Base-by-base conservation (phyloP, 2,797 vertebrate species). In the Melanotaenia parkinsoni region DNA sequence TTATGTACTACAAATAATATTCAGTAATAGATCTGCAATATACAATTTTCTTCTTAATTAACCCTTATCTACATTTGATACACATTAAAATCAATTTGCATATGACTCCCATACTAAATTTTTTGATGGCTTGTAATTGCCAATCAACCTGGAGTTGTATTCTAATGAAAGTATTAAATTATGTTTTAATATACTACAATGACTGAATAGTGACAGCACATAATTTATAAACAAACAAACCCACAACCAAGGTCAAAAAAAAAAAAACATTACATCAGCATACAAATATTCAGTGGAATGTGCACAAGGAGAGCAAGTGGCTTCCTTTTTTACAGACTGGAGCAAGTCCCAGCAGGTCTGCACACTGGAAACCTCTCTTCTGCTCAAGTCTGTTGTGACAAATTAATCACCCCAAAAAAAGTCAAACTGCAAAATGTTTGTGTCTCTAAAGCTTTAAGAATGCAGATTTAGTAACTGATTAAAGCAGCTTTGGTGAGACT, bases 331-430 rank as follows among this genome's bases (percentile, higher is more conserved):
- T 30, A 71, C 69, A 61, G 76, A 84, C 11, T 24, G 47, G 16
- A 81, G 57, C 76, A 7, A 79, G 88, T 89, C 77, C 64, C 70
- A 54, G 73, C 91, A 88, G 64, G 89, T 87, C 76, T 63, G 63
- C 57, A 43, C 53, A 1, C 63, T 3, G 54, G 63, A 63, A 71
- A 33, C 10, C 59, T 72, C 60, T 26, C n/a, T 24, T 73, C 68
- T 70, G 61, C 43, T 43, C 45, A 33, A 40, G 59, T 76, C 58
- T 56, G 4, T 33, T 1, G 67, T 65, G 35, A 70, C 67, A 65
- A n/a, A 64, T 22, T 3, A 59, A 47, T 64, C 28, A 30, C 20
- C 54, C 37, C 8, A 12, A n/a, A 20, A 28, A n/a, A 7, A 22
- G 12, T 56, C 47, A 37, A 20, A 37, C 5, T 45, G n/a, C 3